Evolutionary conservation across 2,113 vertebrate genomes (phyloP), one percentile per base, ranked within the genome.

Genomic region (Prionailurus viverrinus): DNA sequence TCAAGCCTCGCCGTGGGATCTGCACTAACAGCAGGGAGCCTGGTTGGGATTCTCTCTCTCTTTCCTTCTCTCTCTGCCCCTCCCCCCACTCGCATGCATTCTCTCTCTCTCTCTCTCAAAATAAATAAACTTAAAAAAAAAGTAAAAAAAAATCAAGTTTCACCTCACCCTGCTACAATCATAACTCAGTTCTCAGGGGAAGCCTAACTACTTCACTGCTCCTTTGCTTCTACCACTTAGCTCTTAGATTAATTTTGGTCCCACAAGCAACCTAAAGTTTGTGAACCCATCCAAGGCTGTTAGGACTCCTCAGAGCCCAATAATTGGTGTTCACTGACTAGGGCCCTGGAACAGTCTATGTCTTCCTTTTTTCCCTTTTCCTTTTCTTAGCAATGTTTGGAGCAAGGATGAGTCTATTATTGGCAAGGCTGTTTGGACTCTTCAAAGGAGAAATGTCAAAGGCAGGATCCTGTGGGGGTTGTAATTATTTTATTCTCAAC

Each of bases 401-500:
- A 69, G 29, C 69, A 89, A 51, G 76, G 78, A 36, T 87, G 53
- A 71, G n/a, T 78, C 76, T 71, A 55, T 91, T 69, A 53, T 91
- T 86, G 63, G 66, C 69, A 63, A 71, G 58, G 55, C n/a, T 81
- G 1, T 85, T 71, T 53, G 68, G 85, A 71, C 25, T 48, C 31
- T 86, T 90, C 55, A 48, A 79, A 94, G 6, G 51, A 87, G 85
- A 84, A 33, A 48, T 39, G 82, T 76, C 41, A 74, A 73, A 81
- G 65, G 84, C 68, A 90, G 18, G 51, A 58, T 92, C 74, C 33
- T 76, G 15, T 48, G 58, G 79, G 15, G 58, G 51, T n/a, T 83
- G 29, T 65, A 73, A 68, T n/a, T 79, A 79, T 69, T 93, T 86
- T 81, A 69, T 96, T 92, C 76, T 97, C 71, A 87, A 63, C 21